Evolutionary conservation across 2,113 vertebrate genomes (phyloP).

Genomic region (Ardeotis arabs): DNA sequence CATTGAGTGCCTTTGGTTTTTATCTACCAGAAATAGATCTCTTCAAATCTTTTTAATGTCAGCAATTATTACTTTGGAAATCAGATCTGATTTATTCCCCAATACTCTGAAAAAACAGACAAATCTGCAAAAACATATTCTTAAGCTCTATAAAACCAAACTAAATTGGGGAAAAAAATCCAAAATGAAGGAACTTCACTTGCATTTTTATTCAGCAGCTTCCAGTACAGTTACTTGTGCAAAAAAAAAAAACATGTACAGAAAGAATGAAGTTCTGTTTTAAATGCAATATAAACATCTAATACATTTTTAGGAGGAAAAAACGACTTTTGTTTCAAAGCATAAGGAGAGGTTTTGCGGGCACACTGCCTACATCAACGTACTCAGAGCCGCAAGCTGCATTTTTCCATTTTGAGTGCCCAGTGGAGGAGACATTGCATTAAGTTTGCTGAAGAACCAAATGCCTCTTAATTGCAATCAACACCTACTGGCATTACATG

Average conservation of each 20-base stretch:
- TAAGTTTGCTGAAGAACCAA: neutral
- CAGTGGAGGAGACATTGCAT: fast-evolving
- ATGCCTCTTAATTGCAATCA: neutral
- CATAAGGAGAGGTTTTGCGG: neutral
- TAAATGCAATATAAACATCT: neutral
- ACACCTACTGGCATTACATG: neutral
- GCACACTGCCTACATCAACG: neutral
- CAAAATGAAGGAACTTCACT: neutral
- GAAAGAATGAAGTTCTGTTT: neutral
- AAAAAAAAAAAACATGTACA: neutral
- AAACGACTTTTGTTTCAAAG: neutral
- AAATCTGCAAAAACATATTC: neutral
- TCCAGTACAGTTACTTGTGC: neutral
- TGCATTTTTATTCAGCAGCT: neutral
- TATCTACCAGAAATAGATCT: neutral
- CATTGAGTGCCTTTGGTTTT: neutral
- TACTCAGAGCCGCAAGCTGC: neutral
- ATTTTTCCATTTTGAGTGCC: neutral
- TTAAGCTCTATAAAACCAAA: neutral
- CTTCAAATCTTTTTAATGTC: neutral
- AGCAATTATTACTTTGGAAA: neutral
- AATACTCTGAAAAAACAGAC: neutral
- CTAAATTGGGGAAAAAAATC: neutral
- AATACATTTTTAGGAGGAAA: neutral
- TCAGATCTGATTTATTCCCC: neutral